Evolutionary conservation across 1,140 invertebrate species (phyloP).

Genomic region (Orussus abietinus): DNA sequence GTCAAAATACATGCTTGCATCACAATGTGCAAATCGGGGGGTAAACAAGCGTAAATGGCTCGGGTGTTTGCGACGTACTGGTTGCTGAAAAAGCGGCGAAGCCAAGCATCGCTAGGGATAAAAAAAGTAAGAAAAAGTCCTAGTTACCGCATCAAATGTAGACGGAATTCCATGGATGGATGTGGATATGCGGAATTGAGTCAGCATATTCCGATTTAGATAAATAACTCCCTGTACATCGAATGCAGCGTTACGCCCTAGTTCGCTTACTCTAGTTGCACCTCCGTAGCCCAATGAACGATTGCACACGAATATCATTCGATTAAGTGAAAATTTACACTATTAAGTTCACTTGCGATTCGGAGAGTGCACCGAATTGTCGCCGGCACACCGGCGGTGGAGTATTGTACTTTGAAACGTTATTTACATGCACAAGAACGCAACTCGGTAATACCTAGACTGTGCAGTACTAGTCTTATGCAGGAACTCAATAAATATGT

Average conservation of each 20-base stretch:
- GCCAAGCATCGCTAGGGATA: no score
- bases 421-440: no score
- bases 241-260: background rate
- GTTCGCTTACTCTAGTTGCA: background rate
- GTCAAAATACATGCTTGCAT: background rate
- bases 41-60: background rate
- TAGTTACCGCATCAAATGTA: background rate
- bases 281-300: background rate
- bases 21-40: background rate
- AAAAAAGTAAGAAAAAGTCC: no score
- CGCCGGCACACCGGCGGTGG: no score
- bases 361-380: no score
- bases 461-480: no score
- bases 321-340: no score
- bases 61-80: background rate
- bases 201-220: background rate
- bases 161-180: background rate
- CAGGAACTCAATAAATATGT: no score
- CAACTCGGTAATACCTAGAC: no score
- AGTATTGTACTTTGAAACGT: no score
- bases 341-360: constrained; percentile 1
- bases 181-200: background rate
- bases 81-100: no score
- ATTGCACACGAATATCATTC: background rate
- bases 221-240: background rate